Evolutionary conservation across 1,140 invertebrate genomes (phyloP).

Genomic region (Pseudomyrmex flavicornis): DNA sequence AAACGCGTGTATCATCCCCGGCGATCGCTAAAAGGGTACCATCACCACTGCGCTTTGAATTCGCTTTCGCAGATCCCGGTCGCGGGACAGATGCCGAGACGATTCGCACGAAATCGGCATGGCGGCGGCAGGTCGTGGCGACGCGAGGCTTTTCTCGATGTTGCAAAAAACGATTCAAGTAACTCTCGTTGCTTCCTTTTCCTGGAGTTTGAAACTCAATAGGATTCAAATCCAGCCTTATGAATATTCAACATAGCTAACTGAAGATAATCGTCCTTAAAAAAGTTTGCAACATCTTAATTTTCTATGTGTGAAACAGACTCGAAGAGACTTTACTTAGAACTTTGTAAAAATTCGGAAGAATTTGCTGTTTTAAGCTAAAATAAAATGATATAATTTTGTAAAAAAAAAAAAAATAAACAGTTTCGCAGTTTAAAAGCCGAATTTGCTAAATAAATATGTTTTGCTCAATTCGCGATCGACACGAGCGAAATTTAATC

Average conservation of each 20-base stretch:
- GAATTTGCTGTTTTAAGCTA: too few species aligned
- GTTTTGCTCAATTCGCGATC: not conserved
- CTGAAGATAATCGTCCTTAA: too few species aligned
- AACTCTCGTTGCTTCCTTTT: not conserved
- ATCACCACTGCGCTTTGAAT: slow-evolving; percentile 31
- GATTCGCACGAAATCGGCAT: slow-evolving; percentile 7
- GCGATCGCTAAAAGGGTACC: slow-evolving; percentile 45
- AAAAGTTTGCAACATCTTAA: too few species aligned
- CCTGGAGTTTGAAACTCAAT: not conserved
- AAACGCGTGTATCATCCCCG: slow-evolving; percentile 58
- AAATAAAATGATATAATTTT: too few species aligned
- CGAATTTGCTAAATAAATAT: not conserved
- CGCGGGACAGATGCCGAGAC: slow-evolving; percentile 15
- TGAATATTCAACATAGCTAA: too few species aligned
- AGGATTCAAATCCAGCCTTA: not conserved
- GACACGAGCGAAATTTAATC: slow-evolving; percentile 33
- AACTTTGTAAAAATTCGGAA: too few species aligned
- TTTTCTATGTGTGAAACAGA: too few species aligned
- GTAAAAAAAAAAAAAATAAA: too few species aligned
- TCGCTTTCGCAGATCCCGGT: slow-evolving; percentile 49
- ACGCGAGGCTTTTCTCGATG: slow-evolving; percentile 19
- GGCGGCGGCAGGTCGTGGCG: not conserved
- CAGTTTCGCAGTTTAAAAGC: not conserved
- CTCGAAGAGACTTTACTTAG: too few species aligned
- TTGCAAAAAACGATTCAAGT: not conserved